phyloP scores from a whole-genome alignment of 2,888 invertebrate species.

The Melanostoma mellinum region DNA sequence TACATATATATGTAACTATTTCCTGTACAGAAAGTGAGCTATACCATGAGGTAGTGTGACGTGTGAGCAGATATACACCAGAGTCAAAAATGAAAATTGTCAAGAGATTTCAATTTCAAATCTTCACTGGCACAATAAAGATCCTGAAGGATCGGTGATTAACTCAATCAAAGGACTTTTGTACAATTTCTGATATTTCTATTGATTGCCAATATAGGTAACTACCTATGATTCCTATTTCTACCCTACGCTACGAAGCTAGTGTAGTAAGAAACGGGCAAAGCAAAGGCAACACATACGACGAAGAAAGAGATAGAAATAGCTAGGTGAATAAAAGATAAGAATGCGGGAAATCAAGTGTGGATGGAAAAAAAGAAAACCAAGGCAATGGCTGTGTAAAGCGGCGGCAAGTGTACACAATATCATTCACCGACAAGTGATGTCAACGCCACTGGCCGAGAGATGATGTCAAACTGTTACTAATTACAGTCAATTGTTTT shows the following conservation, averaged over 20 bases:
- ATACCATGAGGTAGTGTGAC: neutral
- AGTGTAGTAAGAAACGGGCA: no score
- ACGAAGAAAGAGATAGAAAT: constrained; percentile 11
- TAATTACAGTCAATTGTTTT: constrained; percentile 64
- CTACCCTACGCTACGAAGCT: no score
- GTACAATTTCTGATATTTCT: no score
- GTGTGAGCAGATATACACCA: no score
- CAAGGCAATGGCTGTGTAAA: neutral
- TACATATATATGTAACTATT: constrained; percentile 53
- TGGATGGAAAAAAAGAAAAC: constrained; percentile 36
- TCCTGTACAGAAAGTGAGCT: constrained; percentile 26
- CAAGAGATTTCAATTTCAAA: no score
- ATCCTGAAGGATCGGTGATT: no score
- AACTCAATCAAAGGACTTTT: no score
- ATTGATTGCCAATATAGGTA: constrained; percentile 33
- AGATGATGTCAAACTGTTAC: constrained; percentile 64
- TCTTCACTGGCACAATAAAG: no score
- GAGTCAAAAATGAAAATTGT: no score
- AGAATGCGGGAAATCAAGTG: constrained; percentile 52
- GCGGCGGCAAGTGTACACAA: constrained; percentile 4
- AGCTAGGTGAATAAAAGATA: constrained; percentile 20
- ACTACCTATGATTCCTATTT: no score
- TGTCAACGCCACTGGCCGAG: constrained; percentile 56
- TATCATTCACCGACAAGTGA: constrained; percentile 63
- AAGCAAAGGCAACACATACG: neutral